Percentiles rank a stretch among this genome's conserved stretches.
Conservation (phyloP, 2,113 vertebrate genomes). For the Solea senegalensis region DNA sequence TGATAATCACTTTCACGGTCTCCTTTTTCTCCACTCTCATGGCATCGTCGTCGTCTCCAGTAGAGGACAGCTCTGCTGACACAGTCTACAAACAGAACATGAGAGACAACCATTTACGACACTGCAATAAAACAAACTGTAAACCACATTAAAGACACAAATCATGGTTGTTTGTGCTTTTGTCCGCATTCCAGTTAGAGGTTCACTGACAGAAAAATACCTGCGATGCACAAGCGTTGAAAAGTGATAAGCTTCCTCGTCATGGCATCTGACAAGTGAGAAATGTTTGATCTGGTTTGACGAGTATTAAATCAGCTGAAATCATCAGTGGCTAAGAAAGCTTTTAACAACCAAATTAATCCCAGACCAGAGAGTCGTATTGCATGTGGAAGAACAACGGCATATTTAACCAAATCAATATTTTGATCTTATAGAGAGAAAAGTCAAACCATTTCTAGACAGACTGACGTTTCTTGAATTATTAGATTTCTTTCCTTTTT, state of each 20-base stretch:
- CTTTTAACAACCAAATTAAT: no score
- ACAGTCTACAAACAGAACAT: slow-evolving; percentile 59
- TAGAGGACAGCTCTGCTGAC: slow-evolving; percentile 68
- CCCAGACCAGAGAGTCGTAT: no score
- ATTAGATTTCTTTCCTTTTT: no score
- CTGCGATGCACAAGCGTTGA: not conserved
- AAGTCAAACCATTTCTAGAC: no score
- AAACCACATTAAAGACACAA: not conserved
- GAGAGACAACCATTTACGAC: not conserved
- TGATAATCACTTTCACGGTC: slow-evolving; percentile 65
- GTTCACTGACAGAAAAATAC: not conserved
- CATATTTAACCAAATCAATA: no score
- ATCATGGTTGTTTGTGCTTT: not conserved
- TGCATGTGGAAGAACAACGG: no score
- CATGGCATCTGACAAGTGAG: no score
- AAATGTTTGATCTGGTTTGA: no score
- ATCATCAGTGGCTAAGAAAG: no score
- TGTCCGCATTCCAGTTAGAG: not conserved
- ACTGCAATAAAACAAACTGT: not conserved
- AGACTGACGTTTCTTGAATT: no score
- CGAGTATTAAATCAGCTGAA: no score
- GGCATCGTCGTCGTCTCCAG: slow-evolving; percentile 77
- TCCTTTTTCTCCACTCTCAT: slow-evolving; percentile 76
- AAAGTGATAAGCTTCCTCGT: not conserved
- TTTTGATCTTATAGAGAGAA: no score